These are phyloP conservation scores for Brachionus rotundiformis DNA, from an alignment of 1,140 invertebrate genomes.

Conservation along the genomic window DNA sequence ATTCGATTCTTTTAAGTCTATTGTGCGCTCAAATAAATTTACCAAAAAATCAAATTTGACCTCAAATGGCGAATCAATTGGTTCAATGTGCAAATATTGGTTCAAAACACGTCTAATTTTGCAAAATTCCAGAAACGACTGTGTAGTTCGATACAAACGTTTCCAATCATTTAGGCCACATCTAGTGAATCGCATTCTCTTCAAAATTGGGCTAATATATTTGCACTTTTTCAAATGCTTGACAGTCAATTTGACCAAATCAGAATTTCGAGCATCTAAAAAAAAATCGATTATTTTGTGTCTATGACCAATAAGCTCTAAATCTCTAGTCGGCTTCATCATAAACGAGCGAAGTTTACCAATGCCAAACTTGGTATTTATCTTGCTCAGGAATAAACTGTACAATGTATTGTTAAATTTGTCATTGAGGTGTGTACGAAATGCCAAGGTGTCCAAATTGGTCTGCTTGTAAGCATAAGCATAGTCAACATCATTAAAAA, in stretches of 20 bases:
- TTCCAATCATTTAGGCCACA: constrained; percentile 29
- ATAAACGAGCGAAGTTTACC: constrained; percentile 46
- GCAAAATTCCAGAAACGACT: constrained; percentile 17
- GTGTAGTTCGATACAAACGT: constrained; percentile 16
- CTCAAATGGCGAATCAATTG: not conserved
- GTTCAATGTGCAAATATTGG: not conserved
- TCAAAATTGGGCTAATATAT: constrained; percentile 36
- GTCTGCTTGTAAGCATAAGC: constrained; percentile 34
- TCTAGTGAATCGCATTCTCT: not conserved
- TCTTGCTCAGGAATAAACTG: constrained; percentile 40
- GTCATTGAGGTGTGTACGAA: constrained; percentile 44
- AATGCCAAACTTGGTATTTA: constrained; percentile 47
- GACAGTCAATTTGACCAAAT: not conserved
- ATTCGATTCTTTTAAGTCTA: constrained; percentile 52
- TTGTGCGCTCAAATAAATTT: constrained; percentile 31
- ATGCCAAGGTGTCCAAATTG: constrained; percentile 1
- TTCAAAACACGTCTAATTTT: not conserved
- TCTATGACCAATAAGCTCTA: not conserved
- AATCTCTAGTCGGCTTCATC: constrained; percentile 38
- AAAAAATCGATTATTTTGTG: constrained; percentile 22
- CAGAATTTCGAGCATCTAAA: not conserved
- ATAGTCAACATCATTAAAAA: constrained; percentile 43
- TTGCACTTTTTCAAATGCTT: constrained; percentile 42
- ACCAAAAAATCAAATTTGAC: constrained; percentile 25
- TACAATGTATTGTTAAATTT: constrained; percentile 40